These are phyloP conservation scores for Dyspetes luteomarginatus DNA, from an alignment of 2,888 invertebrate genomes.

Conservation along the genomic window DNA sequence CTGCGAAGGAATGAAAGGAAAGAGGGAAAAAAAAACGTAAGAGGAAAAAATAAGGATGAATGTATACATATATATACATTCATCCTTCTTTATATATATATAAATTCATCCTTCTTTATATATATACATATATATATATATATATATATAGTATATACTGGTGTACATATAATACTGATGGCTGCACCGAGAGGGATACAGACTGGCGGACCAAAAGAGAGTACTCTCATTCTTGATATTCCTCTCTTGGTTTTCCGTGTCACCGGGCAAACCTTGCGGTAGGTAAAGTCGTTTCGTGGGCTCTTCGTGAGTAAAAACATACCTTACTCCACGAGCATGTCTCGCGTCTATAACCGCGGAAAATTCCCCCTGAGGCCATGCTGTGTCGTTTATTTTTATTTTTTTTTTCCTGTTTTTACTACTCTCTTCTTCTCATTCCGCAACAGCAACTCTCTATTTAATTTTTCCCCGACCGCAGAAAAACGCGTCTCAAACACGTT, in stretches of 20 bases:
- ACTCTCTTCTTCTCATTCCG: background rate
- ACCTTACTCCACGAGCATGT: background rate
- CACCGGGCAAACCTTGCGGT: slow-evolving; percentile 34
- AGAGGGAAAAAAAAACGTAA: slow-evolving; percentile 15
- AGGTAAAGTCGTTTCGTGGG: slow-evolving; percentile 40
- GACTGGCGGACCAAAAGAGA: background rate
- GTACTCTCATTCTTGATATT: background rate
- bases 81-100: too few relatives aligned
- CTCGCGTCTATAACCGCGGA: background rate
- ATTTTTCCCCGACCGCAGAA: background rate
- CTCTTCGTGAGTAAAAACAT: slow-evolving; percentile 27
- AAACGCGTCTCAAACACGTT: background rate
- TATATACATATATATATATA: too few relatives aligned
- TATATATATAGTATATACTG: too few relatives aligned
- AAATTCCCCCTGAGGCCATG: background rate
- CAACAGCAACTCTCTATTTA: background rate
- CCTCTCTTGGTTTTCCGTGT: slow-evolving; percentile 39
- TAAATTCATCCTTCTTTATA: too few relatives aligned
- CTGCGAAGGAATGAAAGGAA: background rate
- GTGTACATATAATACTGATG: slow-evolving; percentile 25
- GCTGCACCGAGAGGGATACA: background rate
- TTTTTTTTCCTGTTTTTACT: background rate
- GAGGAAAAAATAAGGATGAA: slow-evolving; percentile 13
- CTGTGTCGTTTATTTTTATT: background rate
- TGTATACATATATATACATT: too few relatives aligned